Evolutionary conservation across 2,797 vertebrate genomes (phyloP), one percentile per base, ranked within the genome.

Genomic region (Acanthopagrus latus): DNA sequence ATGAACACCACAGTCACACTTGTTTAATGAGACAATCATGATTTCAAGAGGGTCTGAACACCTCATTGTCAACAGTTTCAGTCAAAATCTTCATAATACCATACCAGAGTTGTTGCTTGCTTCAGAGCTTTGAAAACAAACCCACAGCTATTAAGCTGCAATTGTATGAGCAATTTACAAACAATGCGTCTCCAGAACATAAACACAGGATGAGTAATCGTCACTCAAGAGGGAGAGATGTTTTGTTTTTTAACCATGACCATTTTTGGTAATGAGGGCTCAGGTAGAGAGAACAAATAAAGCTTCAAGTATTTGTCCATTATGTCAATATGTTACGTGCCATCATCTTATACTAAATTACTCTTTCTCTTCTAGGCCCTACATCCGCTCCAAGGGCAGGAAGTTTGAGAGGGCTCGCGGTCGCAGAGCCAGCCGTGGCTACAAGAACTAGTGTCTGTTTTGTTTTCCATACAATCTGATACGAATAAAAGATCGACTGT

Each of bases 321-420:
- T 55, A 7, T 17, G 44, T 64, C 11, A 48, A 43, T 48, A 4
- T 69, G 21, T 74, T 14, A 66, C 2, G 6, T 47, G 8, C 3
- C 2, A 8, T 59, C 11, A 48, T 38, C 21, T 27, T 57, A 46
- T 38, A 67, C 69, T 50, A 38, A 67, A 43, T 21, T 58, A n/a
- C 64, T 52, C 43, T 51, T 57, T 79, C 7, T 86, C 21, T 29
- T 62, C 46, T 73, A 96, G 95, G 87, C 96, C 96, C 85, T 96
- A 96, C 48, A 71, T 96, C 64, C 93, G 93, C 75, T 96, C 96
- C 86, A 96, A 96, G 95, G 96, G 96, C 91, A 95, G 95, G 90
- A 96, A 96, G 93, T 96, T 96, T 43, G 96, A 97, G 88, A 95
- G 93, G 73, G 96, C 96, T 62, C 95, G 96, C 82, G 96, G 96